phyloP scores from a whole-genome alignment of 2,888 invertebrate species.

The Hoplodrina ambigua region DNA sequence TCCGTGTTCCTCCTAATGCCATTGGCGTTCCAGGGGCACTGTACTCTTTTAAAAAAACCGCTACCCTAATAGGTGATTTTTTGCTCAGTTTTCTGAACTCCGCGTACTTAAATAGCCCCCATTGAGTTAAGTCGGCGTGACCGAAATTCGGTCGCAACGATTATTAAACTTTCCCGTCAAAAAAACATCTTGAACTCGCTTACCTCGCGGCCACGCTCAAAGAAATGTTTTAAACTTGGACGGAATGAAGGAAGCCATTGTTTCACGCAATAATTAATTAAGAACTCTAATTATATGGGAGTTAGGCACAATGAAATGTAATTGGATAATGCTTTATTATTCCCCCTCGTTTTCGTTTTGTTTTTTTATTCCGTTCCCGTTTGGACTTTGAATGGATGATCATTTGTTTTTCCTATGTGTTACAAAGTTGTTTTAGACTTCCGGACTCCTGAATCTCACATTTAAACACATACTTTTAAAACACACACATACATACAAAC shows the following conservation, averaged over 20 bases:
- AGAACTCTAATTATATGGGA: conserved; percentile 55
- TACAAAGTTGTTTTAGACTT: not conserved
- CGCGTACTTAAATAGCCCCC: too few relatives aligned
- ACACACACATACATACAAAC: too few relatives aligned
- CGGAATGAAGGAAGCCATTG: conserved; percentile 51
- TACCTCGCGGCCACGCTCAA: conserved; percentile 32
- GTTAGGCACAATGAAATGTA: conserved; percentile 45
- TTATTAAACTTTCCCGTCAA: not conserved
- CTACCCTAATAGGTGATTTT: too few relatives aligned
- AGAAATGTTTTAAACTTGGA: conserved; percentile 35
- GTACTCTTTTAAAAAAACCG: too few relatives aligned
- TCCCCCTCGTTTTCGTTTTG: conserved; percentile 31
- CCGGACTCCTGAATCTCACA: too few relatives aligned
- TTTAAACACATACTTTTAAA: too few relatives aligned
- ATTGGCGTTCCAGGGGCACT: too few relatives aligned
- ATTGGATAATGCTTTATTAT: conserved; percentile 51
- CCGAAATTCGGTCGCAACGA: too few relatives aligned
- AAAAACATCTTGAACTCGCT: conserved; percentile 20
- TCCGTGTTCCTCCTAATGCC: too few relatives aligned
- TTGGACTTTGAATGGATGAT: conserved; percentile 16
- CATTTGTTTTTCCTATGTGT: conserved; percentile 19
- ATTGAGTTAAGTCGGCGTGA: too few relatives aligned
- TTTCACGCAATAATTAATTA: conserved; percentile 60
- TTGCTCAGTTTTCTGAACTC: too few relatives aligned
- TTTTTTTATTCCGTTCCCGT: conserved; percentile 22